phyloP scores from a whole-genome alignment of 2,797 vertebrate genomes.

The Channallabes apus region DNA sequence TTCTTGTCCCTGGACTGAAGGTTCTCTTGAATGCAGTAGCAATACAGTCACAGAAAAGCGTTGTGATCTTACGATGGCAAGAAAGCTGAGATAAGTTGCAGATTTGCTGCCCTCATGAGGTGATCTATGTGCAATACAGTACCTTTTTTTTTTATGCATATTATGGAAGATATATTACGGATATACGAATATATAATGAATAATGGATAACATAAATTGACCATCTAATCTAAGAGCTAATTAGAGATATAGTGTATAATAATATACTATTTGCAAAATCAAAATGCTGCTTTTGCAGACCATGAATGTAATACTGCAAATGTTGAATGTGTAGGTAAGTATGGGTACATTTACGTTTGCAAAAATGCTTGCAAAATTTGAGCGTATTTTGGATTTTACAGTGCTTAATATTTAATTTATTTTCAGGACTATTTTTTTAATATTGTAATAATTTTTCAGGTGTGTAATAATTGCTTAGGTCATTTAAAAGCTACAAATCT shows the following conservation, averaged over 20 bases:
- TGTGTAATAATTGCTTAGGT: not conserved
- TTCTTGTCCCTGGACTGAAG: not conserved
- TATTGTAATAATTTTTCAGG: not conserved
- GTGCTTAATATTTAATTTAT: not conserved
- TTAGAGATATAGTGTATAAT: not conserved
- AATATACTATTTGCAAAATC: not conserved
- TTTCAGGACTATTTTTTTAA: not conserved
- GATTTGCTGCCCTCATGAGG: slow-evolving; percentile 69
- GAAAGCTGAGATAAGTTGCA: slow-evolving; percentile 3
- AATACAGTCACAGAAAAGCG: not conserved
- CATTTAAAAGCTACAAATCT: not conserved
- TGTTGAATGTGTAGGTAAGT: not conserved
- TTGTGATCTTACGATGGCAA: not conserved
- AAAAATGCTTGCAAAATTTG: not conserved
- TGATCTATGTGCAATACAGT: slow-evolving; percentile 38
- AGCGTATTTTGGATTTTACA: not conserved
- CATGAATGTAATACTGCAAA: not conserved
- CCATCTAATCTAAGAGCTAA: not conserved
- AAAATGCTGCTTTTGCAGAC: not conserved
- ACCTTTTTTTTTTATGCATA: not conserved
- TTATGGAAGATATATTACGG: not conserved
- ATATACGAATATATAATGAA: not conserved
- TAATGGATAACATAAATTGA: not conserved
- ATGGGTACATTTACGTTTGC: not conserved
- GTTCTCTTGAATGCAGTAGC: not conserved